Percentiles rank a stretch among this genome's conserved stretches.
phyloP scores from a whole-genome alignment of 2,888 invertebrate species.

The Drosophila meridiana region DNA sequence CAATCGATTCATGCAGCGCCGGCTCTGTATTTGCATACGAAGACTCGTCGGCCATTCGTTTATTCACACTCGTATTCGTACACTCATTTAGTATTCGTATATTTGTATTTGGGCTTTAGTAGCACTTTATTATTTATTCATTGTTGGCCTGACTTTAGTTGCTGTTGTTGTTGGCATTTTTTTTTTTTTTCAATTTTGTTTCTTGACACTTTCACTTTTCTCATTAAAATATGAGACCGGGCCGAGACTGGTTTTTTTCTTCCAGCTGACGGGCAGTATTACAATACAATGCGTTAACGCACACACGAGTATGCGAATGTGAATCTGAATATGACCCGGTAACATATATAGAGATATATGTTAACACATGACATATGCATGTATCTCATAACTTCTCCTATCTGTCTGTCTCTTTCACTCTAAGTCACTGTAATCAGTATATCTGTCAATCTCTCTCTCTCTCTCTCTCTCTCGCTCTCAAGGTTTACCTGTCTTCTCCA shows the following conservation, averaged over 20 bases:
- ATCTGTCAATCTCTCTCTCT: neutral
- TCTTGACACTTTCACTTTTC: slow-evolving; percentile 79
- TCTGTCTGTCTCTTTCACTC: neutral
- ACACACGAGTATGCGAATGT: slow-evolving; percentile 5
- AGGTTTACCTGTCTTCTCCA: too few species aligned
- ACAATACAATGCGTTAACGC: slow-evolving; percentile 46
- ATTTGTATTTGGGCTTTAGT: slow-evolving; percentile 55
- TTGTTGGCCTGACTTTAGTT: slow-evolving; percentile 54
- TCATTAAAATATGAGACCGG: slow-evolving; percentile 79
- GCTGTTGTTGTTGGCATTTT: slow-evolving; percentile 20
- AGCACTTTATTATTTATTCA: slow-evolving; percentile 70
- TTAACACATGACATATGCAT: neutral
- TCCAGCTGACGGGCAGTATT: slow-evolving; percentile 41
- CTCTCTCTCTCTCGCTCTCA: neutral
- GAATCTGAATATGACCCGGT: slow-evolving; percentile 40
- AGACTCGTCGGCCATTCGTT: neutral
- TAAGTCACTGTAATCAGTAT: neutral
- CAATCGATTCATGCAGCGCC: neutral
- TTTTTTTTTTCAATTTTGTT: slow-evolving; percentile 45
- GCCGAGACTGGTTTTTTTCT: slow-evolving; percentile 53
- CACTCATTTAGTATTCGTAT: slow-evolving; percentile 17
- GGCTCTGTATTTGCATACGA: slow-evolving; percentile 9
- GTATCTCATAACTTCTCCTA: neutral
- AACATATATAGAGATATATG: slow-evolving; percentile 21
- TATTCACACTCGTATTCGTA: neutral